Percentiles rank a stretch among this genome's conserved stretches.
These are phyloP conservation scores for Porites divaricata DNA, from an alignment of 92 coral and sea anemone species.

Conservation along the genomic window DNA sequence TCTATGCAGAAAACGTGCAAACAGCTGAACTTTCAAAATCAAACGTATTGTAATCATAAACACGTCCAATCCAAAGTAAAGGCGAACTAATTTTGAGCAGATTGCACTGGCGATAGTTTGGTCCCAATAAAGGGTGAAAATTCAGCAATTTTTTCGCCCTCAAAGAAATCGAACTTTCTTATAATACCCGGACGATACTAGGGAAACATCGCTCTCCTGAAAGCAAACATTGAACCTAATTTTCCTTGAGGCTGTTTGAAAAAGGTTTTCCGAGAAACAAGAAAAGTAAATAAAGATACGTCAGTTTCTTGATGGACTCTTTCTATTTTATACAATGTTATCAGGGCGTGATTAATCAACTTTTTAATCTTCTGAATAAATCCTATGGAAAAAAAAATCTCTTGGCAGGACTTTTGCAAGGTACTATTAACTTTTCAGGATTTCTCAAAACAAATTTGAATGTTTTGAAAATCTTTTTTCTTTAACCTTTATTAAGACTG, in stretches of 20 bases:
- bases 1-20: constrained; percentile 51
- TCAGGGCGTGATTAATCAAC: too few species aligned
- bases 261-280: constrained; percentile 21
- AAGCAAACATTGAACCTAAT: constrained; percentile 16
- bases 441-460: too few species aligned
- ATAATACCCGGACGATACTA: neutral
- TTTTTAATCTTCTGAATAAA: too few species aligned
- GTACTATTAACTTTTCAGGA: too few species aligned
- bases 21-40: constrained; percentile 10
- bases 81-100: neutral
- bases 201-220: neutral
- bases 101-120: neutral
- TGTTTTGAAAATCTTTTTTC: too few species aligned
- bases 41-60: constrained; percentile 10
- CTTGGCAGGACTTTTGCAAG: too few species aligned
- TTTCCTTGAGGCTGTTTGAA: constrained; percentile 16
- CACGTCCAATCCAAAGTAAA: neutral
- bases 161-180: neutral
- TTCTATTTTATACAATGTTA: too few species aligned
- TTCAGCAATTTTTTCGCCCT: neutral
- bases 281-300: constrained; percentile 26
- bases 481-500: too few species aligned
- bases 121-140: neutral
- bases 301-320: constrained; percentile 17
- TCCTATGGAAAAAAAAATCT: too few species aligned